Evolutionary conservation across 2,888 invertebrate species (phyloP), one percentile per base, ranked within the genome.

Genomic region (Netelia fuscicornis): DNA sequence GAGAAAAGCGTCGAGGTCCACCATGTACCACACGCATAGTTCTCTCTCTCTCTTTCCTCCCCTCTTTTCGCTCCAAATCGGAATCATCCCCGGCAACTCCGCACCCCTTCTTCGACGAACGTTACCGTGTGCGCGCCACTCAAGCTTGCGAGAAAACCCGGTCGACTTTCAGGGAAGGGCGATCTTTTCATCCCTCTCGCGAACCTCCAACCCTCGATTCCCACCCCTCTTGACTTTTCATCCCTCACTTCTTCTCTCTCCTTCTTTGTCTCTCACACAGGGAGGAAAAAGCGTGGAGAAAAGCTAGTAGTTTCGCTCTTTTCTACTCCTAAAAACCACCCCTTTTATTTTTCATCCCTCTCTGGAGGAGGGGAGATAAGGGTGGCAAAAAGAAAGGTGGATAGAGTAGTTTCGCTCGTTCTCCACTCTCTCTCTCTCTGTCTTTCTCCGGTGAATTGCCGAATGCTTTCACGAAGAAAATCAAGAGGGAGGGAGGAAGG

Each of bases 391-490:
- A 37, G 30, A 67, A 42, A 60, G 23, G 13, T 48, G 13, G 10
- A 20, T 67, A 65, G 52, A 30, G 70, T 68, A 58, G n/a, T 83
- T 85, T 70, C 68, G 67, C 76, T 64, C 58, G 72, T 64, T 72
- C 80, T 80, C 80, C 70, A 70, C 87, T 74, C 82, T 82, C 75
- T 37, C 37, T 37, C 37, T 37, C 37, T 37, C 37, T 37, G 5
- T 37, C 86, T 75, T 80, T 82, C 75, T 58, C 77, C 75, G 70
- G 68, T 71, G 78, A 86, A 87, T 87, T 86, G 88, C 86, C 86
- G 83, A 87, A 88, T 86, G 87, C 87, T 87, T 86, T 87, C 86
- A 87, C 86, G 85, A 83, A 68, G 82, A 74, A 72, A 86, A 62
- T 52, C 75, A 79, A 70, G 78, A 70, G 62, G 20, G 60, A 48